Evolutionary conservation across 2,888 invertebrate species (phyloP).

Genomic region (Tanytarsus gracilentus): DNA sequence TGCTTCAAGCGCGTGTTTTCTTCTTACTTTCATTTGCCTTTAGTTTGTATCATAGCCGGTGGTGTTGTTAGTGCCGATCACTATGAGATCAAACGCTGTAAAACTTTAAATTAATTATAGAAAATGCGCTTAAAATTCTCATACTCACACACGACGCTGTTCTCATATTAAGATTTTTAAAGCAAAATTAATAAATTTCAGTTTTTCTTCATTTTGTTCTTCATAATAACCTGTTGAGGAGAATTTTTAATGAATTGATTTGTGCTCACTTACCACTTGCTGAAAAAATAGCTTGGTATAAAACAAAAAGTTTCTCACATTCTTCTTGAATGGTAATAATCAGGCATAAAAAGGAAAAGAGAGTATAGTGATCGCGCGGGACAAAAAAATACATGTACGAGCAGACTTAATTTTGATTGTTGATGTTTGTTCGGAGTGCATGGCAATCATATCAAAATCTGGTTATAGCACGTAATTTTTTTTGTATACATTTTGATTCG

Average conservation of each 20-base stretch:
- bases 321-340: background rate
- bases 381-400: background rate
- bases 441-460: constrained; percentile 4
- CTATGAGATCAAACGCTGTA: too few relatives aligned
- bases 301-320: constrained; percentile 11
- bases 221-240: background rate
- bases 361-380: background rate
- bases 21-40: too few relatives aligned
- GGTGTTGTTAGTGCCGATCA: too few relatives aligned
- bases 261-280: background rate
- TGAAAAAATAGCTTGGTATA: background rate
- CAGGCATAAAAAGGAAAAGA: background rate
- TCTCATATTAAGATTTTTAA: constrained; percentile 4
- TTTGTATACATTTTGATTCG: background rate
- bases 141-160: background rate
- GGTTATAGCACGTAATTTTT: constrained; percentile 2
- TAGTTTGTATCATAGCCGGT: too few relatives aligned
- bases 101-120: background rate
- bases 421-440: constrained; percentile 9
- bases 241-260: constrained; percentile 10
- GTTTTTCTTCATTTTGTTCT: background rate
- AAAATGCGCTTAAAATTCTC: background rate
- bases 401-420: background rate
- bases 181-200: constrained; percentile 9
- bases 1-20: too few relatives aligned